Conservation (phyloP, 1,140 invertebrate genomes). For the Temnothorax longispinosus region DNA sequence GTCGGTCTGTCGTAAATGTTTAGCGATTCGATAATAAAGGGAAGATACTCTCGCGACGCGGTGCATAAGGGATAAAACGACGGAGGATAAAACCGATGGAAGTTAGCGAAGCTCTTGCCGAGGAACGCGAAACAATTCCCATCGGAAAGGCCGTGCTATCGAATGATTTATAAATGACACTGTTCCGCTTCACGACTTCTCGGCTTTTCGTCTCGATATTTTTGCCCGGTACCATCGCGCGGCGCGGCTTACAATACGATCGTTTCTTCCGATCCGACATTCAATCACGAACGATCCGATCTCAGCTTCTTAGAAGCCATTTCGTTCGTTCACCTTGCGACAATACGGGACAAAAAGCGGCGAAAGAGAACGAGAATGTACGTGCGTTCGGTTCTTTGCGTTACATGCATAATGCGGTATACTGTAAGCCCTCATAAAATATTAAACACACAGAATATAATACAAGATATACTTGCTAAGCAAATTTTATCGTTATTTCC, state of each 20-base stretch:
- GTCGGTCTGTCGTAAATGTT: neutral
- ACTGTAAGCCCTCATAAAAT: slow-evolving; percentile 4
- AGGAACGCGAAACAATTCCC: slow-evolving; percentile 22
- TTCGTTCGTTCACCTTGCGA: slow-evolving; percentile 36
- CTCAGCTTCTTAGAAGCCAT: slow-evolving; percentile 41
- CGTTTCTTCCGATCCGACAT: slow-evolving; percentile 37
- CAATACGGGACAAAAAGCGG: slow-evolving; percentile 8
- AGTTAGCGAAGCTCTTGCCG: neutral
- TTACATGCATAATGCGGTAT: neutral
- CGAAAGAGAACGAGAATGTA: slow-evolving; percentile 29
- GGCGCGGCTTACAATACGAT: slow-evolving; percentile 5
- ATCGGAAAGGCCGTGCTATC: neutral
- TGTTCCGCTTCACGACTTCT: slow-evolving; percentile 39
- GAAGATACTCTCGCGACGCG: neutral
- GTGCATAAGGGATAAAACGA: neutral
- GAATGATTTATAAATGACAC: slow-evolving; percentile 47
- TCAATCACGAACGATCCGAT: slow-evolving; percentile 47
- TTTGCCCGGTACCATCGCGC: slow-evolving; percentile 16
- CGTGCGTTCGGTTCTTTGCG: neutral
- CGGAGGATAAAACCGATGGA: neutral
- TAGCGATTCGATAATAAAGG: slow-evolving; percentile 5
- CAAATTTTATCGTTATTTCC: slow-evolving; percentile 6
- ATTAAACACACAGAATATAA: neutral
- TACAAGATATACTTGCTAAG: neutral
- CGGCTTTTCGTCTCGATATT: slow-evolving; percentile 43